Evolutionary conservation across 2,888 invertebrate genomes (phyloP), one percentile per base, ranked within the genome.

Genomic region (Ophion ellenae): DNA sequence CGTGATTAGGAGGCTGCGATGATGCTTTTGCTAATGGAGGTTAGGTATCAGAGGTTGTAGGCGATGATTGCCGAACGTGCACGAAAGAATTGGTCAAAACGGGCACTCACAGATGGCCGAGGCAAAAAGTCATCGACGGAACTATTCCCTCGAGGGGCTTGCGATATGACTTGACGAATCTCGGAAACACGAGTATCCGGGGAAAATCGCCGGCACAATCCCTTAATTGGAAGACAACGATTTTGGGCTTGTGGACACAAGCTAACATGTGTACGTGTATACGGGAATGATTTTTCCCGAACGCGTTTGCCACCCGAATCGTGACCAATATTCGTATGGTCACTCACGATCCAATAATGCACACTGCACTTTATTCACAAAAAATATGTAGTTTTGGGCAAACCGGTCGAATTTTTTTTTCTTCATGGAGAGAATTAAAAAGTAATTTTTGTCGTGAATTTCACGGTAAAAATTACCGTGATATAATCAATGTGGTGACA

Each of bases 151-250:
- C 40, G 40, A 36, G n/a, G 70, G 78, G 86, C 47, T 53, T 36
- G 64, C 81, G 64, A 28, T 32, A 67, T 88, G 90, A 90, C 87
- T 88, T 74, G 86, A 79, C 80, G 81, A 85, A 86, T 82, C 81
- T 57, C 66, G 64, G 67, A 84, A 86, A 70, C 71, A 59, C 59
- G 78, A 77, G 74, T 74, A 83, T 84, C 82, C 71, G 61, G 79
- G 78, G 71, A 63, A 86, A 83, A 75, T 79, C 75, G 61, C 64
- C 66, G 77, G 28, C 61, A 80, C 70, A 61, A 61, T 61, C 53
- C 32, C 63, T 74, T 88, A 87, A 86, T 87, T 85, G 82, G 85
- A 76, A 87, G 78, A 86, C 86, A 81, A 87, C 85, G 64, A 67
- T 81, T 63, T 32, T 32, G 0, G 28, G 20, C 61, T 61, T 53